These are phyloP conservation scores for Pseudorhiza aurosa DNA, from an alignment of 30 jellyfish, hydroid and myxozoan species.

Conservation along the genomic window DNA sequence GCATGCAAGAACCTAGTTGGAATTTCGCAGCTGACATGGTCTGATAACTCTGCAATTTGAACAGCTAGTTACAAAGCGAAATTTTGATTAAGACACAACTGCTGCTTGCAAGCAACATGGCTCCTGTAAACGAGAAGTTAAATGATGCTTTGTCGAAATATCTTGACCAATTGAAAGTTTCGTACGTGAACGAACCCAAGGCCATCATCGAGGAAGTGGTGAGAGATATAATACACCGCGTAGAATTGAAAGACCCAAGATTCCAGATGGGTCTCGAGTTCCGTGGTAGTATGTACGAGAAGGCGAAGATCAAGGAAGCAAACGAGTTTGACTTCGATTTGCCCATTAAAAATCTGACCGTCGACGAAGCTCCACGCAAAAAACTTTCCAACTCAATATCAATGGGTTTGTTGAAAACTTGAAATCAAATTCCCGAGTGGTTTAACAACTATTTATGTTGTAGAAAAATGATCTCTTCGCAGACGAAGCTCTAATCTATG, in stretches of 20 bases:
- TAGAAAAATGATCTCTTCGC: too few species aligned
- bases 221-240: slow-evolving; percentile 12
- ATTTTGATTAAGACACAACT: background rate
- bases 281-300: slow-evolving; percentile 68
- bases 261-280: slow-evolving; percentile 53
- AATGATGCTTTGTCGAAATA: slow-evolving; percentile 7
- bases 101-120: background rate
- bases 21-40: too few species aligned
- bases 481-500: too few species aligned
- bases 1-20: too few species aligned
- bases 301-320: slow-evolving; percentile 57
- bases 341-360: slow-evolving; percentile 32
- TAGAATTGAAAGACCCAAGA: slow-evolving; percentile 39
- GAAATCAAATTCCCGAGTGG: background rate
- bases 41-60: too few species aligned
- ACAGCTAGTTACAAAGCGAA: too few species aligned
- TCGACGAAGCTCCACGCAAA: slow-evolving; percentile 28
- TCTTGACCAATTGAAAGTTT: slow-evolving; percentile 20
- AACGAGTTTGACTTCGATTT: slow-evolving; percentile 65
- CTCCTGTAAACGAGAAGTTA: background rate
- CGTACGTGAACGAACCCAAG: slow-evolving; percentile 9
- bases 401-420: background rate
- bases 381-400: slow-evolving; percentile 4
- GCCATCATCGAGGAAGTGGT: slow-evolving; percentile 10
- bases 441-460: background rate